Percentiles rank a stretch among this genome's conserved stretches.
phyloP scores from a whole-genome alignment of 2,113 vertebrate species.

The Heterocephalus glaber region DNA sequence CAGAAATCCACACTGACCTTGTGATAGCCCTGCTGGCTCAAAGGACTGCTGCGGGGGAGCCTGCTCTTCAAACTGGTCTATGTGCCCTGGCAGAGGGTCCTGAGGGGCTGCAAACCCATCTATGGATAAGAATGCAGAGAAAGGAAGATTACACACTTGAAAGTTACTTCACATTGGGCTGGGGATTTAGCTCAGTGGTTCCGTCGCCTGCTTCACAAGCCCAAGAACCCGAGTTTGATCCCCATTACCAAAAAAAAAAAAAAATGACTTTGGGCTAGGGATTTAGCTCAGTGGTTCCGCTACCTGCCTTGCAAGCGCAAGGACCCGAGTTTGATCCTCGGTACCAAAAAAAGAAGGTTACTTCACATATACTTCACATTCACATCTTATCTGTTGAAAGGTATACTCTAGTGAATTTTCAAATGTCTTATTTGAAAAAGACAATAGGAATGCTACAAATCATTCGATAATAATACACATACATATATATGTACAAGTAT shows the following conservation, averaged over 20 bases:
- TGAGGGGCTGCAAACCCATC: constrained; percentile 66
- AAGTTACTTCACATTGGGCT: too few species aligned
- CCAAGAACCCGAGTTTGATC: too few species aligned
- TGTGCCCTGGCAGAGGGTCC: constrained; percentile 39
- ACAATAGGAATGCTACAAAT: neutral
- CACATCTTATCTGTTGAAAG: neutral
- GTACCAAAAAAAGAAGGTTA: too few species aligned
- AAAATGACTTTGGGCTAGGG: too few species aligned
- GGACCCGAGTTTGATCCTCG: too few species aligned
- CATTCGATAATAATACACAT: neutral
- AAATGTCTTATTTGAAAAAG: neutral
- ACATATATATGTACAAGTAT: neutral
- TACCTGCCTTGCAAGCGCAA: too few species aligned
- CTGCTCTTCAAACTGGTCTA: constrained; percentile 72
- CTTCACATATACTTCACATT: accelerated
- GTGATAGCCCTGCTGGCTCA: constrained; percentile 44
- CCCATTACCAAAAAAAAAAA: too few species aligned
- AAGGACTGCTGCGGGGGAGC: constrained; percentile 52
- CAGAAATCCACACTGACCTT: constrained; percentile 61
- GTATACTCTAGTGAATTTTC: accelerated
- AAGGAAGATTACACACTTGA: too few species aligned
- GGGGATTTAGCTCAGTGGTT: too few species aligned
- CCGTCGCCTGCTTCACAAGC: too few species aligned
- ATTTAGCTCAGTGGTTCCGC: too few species aligned
- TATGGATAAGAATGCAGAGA: neutral